Base-by-base conservation (phyloP, 2,113 vertebrate genomes). In the Fulmarus glacialis region DNA sequence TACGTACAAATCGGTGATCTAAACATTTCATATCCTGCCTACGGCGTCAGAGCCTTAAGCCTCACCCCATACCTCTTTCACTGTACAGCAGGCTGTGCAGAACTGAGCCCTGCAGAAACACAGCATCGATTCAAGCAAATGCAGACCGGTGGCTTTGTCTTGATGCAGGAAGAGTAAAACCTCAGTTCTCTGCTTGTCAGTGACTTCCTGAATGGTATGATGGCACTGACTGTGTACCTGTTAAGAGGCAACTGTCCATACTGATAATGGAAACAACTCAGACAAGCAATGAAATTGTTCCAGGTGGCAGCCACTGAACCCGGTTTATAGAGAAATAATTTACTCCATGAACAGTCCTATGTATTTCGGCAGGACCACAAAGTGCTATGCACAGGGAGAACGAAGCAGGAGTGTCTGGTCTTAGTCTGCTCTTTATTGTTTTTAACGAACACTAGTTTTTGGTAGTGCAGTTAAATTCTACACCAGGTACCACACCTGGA, bases 231-330 rank as follows among this genome's bases (percentile, higher is more conserved):
- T 52, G 3, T 24, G 2, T 36, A 16, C 52, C 62, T 91, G 8
- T 48, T 52, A 68, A 52, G 36, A 36, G 52, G 21, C 36, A 87
- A 7, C 8, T 81, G 63, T 45, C 55, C 2, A 1, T 59, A 59
- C 17, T 18, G 56, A 67, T 62, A 60, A 82, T 53, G 45, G 64
- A 75, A 93, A 72, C 42, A 71, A 42, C 32, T 91, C 68, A 82
- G 73, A n/a, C 38, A 74, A 85, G 24, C 43, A 88, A 56, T 52
- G 72, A 91, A 79, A 34, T 75, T 82, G 11, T 55, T 90, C 89
- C 79, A 93, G 56, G 82, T 80, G 84, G 82, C 60, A 94, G 78
- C 30, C 62, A 60, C 77, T 56, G 77, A 89, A 79, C 8, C 12
- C 0, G 0, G 15, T 95, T 77, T 80, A 40, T 45, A 48, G 58